Conservation (phyloP, 2,797 vertebrate species). For the Otus scops region DNA sequence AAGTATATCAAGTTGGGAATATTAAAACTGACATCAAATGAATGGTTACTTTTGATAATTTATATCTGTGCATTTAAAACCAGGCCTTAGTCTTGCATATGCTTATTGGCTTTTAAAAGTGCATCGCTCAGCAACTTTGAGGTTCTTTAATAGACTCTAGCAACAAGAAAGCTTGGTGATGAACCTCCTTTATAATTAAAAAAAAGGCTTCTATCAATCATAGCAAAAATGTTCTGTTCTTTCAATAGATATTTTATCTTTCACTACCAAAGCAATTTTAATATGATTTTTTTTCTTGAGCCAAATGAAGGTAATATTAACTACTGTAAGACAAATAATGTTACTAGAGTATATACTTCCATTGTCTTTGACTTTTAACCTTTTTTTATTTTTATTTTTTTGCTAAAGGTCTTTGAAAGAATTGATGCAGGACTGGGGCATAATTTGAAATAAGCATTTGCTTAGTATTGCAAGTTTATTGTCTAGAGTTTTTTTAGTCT, state of each 20-base stretch:
- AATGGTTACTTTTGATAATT: slow-evolving; percentile 21
- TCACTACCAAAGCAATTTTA: background rate
- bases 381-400: background rate
- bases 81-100: background rate
- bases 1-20: background rate
- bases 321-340: background rate
- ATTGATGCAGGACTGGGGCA: background rate
- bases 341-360: background rate
- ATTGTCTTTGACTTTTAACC: background rate
- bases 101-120: background rate
- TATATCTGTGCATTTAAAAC: background rate
- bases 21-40: background rate
- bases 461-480: background rate
- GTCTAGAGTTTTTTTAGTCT: background rate
- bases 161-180: background rate
- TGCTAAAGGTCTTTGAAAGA: background rate
- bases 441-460: slow-evolving; percentile 32
- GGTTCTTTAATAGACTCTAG: background rate
- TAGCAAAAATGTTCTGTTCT: background rate
- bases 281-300: background rate
- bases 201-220: background rate
- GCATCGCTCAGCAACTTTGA: background rate
- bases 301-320: background rate
- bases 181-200: background rate
- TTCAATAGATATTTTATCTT: background rate